phyloP scores from a whole-genome alignment of 2,888 invertebrate genomes.

The Unio delphinus region DNA sequence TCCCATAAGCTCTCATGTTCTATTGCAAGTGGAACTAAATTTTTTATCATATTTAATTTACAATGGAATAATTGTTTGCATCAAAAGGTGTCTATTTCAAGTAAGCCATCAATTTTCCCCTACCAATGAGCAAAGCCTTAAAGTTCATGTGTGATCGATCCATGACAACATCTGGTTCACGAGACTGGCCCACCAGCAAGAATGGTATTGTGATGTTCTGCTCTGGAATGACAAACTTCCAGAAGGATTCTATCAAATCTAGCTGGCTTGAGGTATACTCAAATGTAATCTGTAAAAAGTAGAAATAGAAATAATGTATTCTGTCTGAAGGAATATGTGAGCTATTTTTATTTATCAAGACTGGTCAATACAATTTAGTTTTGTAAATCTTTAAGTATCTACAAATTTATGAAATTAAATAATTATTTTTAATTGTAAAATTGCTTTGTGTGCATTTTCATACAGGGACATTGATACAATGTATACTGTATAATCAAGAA shows the following conservation, averaged over 20 bases:
- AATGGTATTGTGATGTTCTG: constrained; percentile 75
- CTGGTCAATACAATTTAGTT: no score
- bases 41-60: constrained; percentile 7
- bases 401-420: no score
- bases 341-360: no score
- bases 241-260: constrained; percentile 80
- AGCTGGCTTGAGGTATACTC: constrained; percentile 78
- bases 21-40: constrained; percentile 1
- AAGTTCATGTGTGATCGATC: constrained; percentile 77
- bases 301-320: background rate
- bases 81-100: background rate
- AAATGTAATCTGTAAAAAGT: constrained; percentile 74
- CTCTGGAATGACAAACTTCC: constrained; percentile 78
- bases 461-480: no score
- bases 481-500: no score
- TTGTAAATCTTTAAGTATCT: no score
- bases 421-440: no score
- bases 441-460: no score
- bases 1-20: no score
- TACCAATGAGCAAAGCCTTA: constrained; percentile 78
- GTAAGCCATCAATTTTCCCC: constrained; percentile 12
- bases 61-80: background rate
- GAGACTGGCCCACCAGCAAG: constrained; percentile 78
- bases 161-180: constrained; percentile 79
- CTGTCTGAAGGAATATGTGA: no score